Evolutionary conservation across 1,140 invertebrate genomes (phyloP), one percentile per base, ranked within the genome.

Genomic region (Trichonephila inaurata): DNA sequence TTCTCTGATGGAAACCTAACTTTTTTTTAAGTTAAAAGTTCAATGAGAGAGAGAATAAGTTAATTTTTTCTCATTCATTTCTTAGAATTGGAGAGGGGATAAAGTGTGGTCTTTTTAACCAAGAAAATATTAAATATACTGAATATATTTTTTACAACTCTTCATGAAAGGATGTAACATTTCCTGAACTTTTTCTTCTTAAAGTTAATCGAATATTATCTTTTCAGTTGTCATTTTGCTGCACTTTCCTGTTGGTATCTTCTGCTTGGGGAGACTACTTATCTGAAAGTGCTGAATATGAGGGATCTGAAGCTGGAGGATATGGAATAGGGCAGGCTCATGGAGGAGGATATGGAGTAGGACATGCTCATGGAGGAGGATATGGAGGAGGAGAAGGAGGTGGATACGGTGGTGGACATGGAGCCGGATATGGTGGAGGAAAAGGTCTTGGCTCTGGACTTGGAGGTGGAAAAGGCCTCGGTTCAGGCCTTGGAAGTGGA

Each of bases 281-380:
- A 5, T 92, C 64, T 61, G 91, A 87, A 40, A 87, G 51, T 64
- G 33, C 2, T 19, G 90, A 85, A 92, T 83, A 85, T 64, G 89
- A 18, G 24, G 61, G 88, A 33, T 72, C 64, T 5, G 72, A 85
- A 44, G 61, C 62, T 85, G 92, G 28, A 40, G 92, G 86, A n/a
- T 92, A 92, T 44, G 90, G 90, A 89, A 28, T 44, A n/a, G 92
- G 85, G 61, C 33, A 60, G 14, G 82, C 61, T 72, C n/a, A 87
- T 64, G 90, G 90, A 86, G 82, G 82, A 85, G 91, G 91, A 24
- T 40, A 60, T 40, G 33, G 33, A 40, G 33, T 40, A 40, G 90
- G 77, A 21, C 44, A 82, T 12, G 91, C 61, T n/a, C 51, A 87
- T n/a, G 92, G 92, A 51, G 85, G 69, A n/a, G 91, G 89, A 82